These are phyloP conservation scores for Crambe crambe DNA, from an alignment of 37 sponge, comb jelly and placozoan genomes.

Conservation along the genomic window DNA sequence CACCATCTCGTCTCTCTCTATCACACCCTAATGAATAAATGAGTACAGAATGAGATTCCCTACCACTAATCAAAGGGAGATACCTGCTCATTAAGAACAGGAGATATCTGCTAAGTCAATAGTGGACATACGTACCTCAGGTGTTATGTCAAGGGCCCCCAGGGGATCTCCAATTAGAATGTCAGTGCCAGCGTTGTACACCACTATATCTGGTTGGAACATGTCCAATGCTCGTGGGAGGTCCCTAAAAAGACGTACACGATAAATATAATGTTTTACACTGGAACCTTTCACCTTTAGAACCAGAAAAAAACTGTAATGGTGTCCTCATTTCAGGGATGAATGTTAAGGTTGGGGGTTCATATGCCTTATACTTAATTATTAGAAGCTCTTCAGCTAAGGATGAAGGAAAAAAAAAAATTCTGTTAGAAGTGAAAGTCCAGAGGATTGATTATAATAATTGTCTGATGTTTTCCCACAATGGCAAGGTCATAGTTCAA, in stretches of 20 bases:
- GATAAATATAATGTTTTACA: too few relatives aligned
- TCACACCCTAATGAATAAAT: conserved; percentile 63
- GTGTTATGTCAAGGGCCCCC: conserved; percentile 81
- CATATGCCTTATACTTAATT: too few relatives aligned
- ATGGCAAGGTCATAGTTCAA: too few relatives aligned
- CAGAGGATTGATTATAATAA: too few relatives aligned
- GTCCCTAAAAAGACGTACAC: conserved; percentile 33
- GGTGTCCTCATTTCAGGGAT: too few relatives aligned
- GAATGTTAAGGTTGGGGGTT: too few relatives aligned
- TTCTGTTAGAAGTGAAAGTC: too few relatives aligned
- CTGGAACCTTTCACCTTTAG: too few relatives aligned
- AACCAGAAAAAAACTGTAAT: too few relatives aligned
- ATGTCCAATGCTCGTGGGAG: conserved; percentile 60
- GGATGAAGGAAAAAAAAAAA: too few relatives aligned
- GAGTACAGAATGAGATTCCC: neutral
- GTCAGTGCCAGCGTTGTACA: conserved; percentile 94
- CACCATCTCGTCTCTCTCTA: conserved; percentile 76
- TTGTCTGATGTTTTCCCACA: too few relatives aligned
- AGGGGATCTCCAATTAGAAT: conserved; percentile 80
- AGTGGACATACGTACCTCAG: conserved; percentile 40
- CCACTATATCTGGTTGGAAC: conserved; percentile 84
- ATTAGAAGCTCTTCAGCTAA: too few relatives aligned
- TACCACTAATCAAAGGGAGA: neutral
- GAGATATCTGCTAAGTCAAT: neutral
- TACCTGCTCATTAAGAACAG: neutral